These are phyloP conservation scores for Drusus annulatus DNA, from an alignment of 1,140 invertebrate species.

Conservation along the genomic window DNA sequence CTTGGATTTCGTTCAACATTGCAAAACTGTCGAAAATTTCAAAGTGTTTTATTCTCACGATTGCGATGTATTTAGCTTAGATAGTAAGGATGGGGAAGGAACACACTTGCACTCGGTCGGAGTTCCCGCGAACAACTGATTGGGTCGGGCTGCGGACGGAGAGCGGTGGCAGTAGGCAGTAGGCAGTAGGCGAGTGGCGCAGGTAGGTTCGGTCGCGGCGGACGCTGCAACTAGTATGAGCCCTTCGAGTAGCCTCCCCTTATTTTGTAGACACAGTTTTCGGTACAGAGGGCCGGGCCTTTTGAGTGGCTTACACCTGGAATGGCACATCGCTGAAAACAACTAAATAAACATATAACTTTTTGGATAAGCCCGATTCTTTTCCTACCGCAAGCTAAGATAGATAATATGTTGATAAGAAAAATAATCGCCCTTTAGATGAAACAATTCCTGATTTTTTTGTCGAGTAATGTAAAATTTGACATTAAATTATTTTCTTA, in stretches of 20 bases:
- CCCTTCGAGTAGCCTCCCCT: constrained; percentile 55
- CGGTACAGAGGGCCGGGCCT: constrained; percentile 46
- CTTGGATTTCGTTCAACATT: constrained; percentile 72
- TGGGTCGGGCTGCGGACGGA: not conserved
- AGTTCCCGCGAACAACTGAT: constrained; percentile 32
- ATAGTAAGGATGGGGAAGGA: not conserved
- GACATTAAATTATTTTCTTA: too few species aligned
- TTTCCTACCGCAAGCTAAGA: too few species aligned
- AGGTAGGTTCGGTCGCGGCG: constrained; percentile 34
- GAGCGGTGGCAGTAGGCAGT: constrained; percentile 28
- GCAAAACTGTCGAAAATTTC: constrained; percentile 18
- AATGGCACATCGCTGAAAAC: not conserved
- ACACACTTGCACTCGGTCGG: constrained; percentile 7
- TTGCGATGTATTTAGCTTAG: not conserved
- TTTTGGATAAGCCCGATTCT: too few species aligned
- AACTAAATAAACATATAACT: too few species aligned
- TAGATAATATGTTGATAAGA: too few species aligned
- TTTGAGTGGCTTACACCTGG: constrained; percentile 16
- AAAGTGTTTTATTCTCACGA: constrained; percentile 17
- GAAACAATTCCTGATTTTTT: too few species aligned
- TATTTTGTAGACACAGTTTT: constrained; percentile 58
- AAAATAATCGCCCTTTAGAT: too few species aligned
- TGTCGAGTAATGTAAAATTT: not conserved
- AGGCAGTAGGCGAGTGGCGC: not conserved
- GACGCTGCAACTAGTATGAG: constrained; percentile 56